Base-by-base conservation (phyloP, 2,113 vertebrate genomes). In the Melanerpes formicivorus region DNA sequence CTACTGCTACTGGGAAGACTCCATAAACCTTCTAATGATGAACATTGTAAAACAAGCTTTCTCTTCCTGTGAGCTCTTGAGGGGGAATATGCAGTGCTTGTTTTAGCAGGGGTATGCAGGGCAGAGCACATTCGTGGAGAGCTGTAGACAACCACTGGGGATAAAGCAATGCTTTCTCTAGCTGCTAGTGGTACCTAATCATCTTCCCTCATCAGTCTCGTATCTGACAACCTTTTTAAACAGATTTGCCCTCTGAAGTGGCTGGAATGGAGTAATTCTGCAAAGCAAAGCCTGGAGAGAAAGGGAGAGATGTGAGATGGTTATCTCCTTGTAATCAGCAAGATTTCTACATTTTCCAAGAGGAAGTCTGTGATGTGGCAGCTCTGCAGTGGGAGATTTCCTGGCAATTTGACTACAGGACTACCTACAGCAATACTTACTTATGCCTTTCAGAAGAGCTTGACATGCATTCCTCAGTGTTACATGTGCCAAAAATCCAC, bases 11-110 rank as follows among this genome's bases (percentile, higher is more conserved):
- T 54, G 48, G 58, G 83, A 81, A 65, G n/a, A 16, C 11, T 90
- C 19, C 50, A 84, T 70, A 90, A 88, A 93, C 30, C 30, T 89
- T 65, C 29, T 75, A 84, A 62, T 0, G 1, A 62, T 44, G 29
- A n/a, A 72, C 94, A 29, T n/a, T 91, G 42, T 76, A 88, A 94
- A 86, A 72, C 18, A 46, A 86, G 26, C 19, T 59, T 4, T 84
- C 84, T 82, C n/a, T 55, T 81, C 16, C 58, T 85, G 1, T 30
- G 40, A 86, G 26, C 19, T 82, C n/a, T 55, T 81, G 40, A 11
- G 40, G 40, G 37, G 40, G 40, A 11, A 11, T 14, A 54, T 85
- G 9, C 37, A 18, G 25, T 66, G 18, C 84, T 83, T 90, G 46
- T 74, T 94, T 94, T 67, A 85, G 64, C 82, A 62, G 19, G 52